Evolutionary conservation across 2,797 vertebrate species (phyloP).

Genomic region (Gila robusta): DNA sequence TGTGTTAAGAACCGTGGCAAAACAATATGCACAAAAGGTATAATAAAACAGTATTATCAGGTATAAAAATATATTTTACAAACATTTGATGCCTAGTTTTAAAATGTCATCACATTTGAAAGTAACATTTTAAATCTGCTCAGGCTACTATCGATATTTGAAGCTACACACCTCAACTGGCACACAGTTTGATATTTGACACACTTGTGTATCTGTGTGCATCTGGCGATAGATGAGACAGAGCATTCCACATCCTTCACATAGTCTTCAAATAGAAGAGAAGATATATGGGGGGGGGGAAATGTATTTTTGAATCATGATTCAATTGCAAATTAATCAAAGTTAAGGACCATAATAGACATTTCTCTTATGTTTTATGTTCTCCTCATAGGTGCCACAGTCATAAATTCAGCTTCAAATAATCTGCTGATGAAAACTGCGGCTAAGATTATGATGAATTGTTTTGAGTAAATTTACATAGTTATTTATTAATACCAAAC

Average conservation of each 20-base stretch:
- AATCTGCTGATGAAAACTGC: not conserved
- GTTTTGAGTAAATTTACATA: not conserved
- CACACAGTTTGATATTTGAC: constrained; percentile 1
- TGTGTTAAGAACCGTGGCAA: not conserved
- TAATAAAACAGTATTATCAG: constrained; percentile 12
- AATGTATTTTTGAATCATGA: not conserved
- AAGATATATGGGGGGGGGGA: not conserved
- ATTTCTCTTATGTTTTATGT: constrained; percentile 5
- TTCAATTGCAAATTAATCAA: constrained; percentile 34
- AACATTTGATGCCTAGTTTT: not conserved
- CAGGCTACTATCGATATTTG: constrained; percentile 66
- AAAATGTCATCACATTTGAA: constrained; percentile 57
- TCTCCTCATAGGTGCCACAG: constrained; percentile 4
- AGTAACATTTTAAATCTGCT: constrained; percentile 78
- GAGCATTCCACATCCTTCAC: constrained; percentile 42
- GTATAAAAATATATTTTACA: constrained; percentile 42
- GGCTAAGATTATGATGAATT: not conserved
- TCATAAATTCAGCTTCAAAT: not conserved
- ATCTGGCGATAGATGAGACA: not conserved
- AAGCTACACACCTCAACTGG: constrained; percentile 64
- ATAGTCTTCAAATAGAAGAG: constrained; percentile 7
- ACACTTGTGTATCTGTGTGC: not conserved
- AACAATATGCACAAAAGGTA: not conserved
- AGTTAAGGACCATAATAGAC: constrained; percentile 49
- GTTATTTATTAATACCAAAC: constrained; percentile 11